phyloP scores from a whole-genome alignment of 2,797 vertebrate genomes.

The Capromys pilorides region DNA sequence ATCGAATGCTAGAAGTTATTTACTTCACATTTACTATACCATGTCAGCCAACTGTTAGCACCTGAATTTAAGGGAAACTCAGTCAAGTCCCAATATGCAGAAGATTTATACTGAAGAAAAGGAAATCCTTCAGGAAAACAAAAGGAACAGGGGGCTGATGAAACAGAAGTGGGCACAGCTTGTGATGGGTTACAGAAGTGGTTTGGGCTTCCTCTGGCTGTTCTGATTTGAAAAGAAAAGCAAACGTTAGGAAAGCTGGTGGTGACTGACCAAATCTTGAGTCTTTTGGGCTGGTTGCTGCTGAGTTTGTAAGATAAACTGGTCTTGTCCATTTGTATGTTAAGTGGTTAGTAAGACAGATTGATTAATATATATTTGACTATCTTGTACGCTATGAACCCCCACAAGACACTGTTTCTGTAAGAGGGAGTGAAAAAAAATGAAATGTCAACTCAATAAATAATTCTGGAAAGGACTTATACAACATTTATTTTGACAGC shows the following conservation, averaged over 20 bases:
- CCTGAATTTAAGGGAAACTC: background rate
- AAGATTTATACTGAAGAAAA: background rate
- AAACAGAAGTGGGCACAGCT: background rate
- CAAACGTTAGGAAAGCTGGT: background rate
- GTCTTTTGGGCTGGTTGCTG: background rate
- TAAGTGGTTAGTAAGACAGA: background rate
- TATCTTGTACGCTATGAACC: background rate
- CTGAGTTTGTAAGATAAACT: background rate
- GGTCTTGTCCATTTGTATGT: background rate
- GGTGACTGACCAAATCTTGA: background rate
- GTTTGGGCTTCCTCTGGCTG: background rate
- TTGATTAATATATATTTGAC: background rate
- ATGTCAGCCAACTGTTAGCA: background rate
- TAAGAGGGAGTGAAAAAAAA: background rate
- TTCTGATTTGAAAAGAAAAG: background rate
- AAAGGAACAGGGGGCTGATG: background rate
- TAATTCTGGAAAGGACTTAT: slow-evolving; percentile 38
- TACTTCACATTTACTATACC: background rate
- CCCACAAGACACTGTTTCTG: background rate
- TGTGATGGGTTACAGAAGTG: background rate
- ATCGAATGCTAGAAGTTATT: background rate
- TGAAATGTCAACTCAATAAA: slow-evolving; percentile 47
- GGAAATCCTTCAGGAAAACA: background rate
- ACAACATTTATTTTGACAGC: slow-evolving; percentile 48
- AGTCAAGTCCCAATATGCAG: background rate